phyloP scores from a whole-genome alignment of 1,140 invertebrate genomes.

The Olivierus martensii region DNA sequence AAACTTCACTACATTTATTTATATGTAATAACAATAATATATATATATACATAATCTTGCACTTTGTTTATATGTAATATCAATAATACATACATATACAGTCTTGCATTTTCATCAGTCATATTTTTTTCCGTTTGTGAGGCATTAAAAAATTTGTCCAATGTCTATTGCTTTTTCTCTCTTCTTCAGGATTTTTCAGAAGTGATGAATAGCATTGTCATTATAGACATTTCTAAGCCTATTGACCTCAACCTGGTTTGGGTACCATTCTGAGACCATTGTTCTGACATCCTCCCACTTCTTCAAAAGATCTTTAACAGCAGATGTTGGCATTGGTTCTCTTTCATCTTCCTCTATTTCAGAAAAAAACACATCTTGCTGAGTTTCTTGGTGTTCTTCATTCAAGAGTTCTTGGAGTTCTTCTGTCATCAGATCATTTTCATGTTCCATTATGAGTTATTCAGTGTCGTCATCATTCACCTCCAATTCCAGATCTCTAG shows the following conservation, averaged over 20 bases:
- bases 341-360: not conserved
- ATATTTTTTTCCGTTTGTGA: too few relatives aligned
- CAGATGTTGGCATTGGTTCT: not conserved
- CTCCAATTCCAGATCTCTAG: conserved; percentile 4
- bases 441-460: conserved; percentile 1
- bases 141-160: too few relatives aligned
- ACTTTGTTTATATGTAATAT: too few relatives aligned
- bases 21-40: too few relatives aligned
- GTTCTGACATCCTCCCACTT: not conserved
- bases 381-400: not conserved
- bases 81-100: too few relatives aligned
- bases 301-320: not conserved
- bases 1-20: too few relatives aligned
- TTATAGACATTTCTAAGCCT: not conserved
- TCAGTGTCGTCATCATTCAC: conserved; percentile 1
- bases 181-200: too few relatives aligned
- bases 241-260: not conserved
- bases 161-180: too few relatives aligned
- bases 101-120: too few relatives aligned
- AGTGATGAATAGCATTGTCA: not conserved
- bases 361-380: not conserved
- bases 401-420: conserved; percentile 3
- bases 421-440: conserved; percentile 3
- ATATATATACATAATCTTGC: too few relatives aligned
- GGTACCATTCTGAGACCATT: not conserved